Evolutionary conservation across 2,113 vertebrate genomes (phyloP).

Genomic region (Dasypus novemcinctus): DNA sequence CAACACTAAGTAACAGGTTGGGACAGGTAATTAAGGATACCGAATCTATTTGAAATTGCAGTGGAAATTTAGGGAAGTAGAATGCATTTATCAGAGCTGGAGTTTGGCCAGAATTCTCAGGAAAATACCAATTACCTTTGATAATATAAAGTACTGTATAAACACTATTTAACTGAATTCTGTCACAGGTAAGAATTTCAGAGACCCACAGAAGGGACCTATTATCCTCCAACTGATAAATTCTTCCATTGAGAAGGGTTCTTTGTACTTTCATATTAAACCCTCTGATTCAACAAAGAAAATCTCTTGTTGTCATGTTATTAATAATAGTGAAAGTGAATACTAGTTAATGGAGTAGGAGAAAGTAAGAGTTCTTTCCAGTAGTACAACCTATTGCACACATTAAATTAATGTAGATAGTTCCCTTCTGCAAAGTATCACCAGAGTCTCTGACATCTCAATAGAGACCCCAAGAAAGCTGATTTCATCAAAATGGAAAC

Average conservation of each 20-base stretch:
- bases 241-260: conserved; percentile 25
- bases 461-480: background rate
- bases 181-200: conserved; percentile 59
- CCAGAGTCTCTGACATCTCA: background rate
- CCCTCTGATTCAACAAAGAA: background rate
- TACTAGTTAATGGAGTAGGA: background rate
- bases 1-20: conserved; percentile 60
- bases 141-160: conserved; percentile 62
- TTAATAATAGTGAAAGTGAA: background rate
- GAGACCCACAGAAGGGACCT: conserved; percentile 31
- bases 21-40: conserved; percentile 62
- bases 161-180: conserved; percentile 68
- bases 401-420: background rate
- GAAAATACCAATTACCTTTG: conserved; percentile 69
- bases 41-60: conserved; percentile 64
- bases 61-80: conserved; percentile 67
- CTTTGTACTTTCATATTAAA: conserved; percentile 32
- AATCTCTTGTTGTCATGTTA: background rate
- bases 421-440: background rate
- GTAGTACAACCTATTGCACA: background rate
- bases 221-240: conserved; percentile 5
- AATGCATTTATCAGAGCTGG: conserved; percentile 77
- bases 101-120: conserved; percentile 61
- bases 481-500: conserved; percentile 32
- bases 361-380: conserved; percentile 12